phyloP scores from a whole-genome alignment of 1,140 invertebrate genomes.

The Saccostrea cuccullata region DNA sequence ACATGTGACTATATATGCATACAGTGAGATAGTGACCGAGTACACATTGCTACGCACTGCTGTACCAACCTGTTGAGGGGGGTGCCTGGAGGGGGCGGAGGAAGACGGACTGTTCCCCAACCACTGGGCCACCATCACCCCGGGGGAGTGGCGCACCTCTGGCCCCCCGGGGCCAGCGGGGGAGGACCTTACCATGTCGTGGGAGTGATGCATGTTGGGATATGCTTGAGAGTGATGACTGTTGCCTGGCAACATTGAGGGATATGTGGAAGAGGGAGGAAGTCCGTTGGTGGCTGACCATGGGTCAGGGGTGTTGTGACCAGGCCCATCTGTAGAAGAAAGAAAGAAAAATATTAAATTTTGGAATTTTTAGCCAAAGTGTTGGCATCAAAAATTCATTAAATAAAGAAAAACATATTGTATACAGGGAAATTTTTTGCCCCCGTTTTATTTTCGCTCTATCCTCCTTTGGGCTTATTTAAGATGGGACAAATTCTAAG shows the following conservation, averaged over 20 bases:
- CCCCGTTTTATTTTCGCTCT: too few relatives aligned
- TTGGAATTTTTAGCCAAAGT: too few relatives aligned
- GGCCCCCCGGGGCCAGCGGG: neutral
- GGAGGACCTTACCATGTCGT: conserved; percentile 82
- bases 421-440: too few relatives aligned
- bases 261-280: conserved; percentile 73
- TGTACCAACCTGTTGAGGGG: conserved; percentile 13
- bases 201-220: conserved; percentile 81
- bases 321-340: conserved; percentile 42
- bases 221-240: conserved; percentile 76
- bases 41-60: neutral
- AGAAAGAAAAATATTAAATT: neutral
- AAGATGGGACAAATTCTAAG: too few relatives aligned
- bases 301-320: conserved; percentile 76
- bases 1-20: neutral
- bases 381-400: too few relatives aligned
- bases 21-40: neutral
- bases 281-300: conserved; percentile 76
- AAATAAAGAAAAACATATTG: too few relatives aligned
- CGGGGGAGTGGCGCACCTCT: neutral
- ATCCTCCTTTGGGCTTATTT: too few relatives aligned
- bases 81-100: neutral
- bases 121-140: conserved; percentile 41
- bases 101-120: conserved; percentile 16
- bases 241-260: conserved; percentile 77